phyloP scores from a whole-genome alignment of 1,140 invertebrate genomes.

The Euura lappo region DNA sequence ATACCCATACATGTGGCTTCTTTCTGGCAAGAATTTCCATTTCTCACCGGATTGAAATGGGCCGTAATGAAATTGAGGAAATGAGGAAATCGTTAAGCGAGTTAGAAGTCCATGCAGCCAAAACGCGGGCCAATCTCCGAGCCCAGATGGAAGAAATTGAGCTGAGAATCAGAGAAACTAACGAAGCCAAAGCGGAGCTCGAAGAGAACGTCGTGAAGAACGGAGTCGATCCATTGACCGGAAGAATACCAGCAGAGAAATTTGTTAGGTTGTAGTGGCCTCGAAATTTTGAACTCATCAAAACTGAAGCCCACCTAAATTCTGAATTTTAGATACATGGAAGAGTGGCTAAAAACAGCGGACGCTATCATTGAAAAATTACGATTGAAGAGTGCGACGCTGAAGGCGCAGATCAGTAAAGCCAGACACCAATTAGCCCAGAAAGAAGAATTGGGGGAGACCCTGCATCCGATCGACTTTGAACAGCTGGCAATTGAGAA shows the following conservation, averaged over 20 bases:
- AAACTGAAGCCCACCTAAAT: slow-evolving; percentile 11
- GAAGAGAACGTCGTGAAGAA: slow-evolving; percentile 53
- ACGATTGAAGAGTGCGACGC: slow-evolving; percentile 58
- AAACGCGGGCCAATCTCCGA: slow-evolving; percentile 49
- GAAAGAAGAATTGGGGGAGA: slow-evolving; percentile 58
- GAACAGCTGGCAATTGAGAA: slow-evolving; percentile 65
- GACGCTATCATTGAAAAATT: slow-evolving; percentile 60
- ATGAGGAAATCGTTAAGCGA: slow-evolving; percentile 45
- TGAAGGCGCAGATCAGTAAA: slow-evolving; percentile 58
- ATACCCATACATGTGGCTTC: neutral
- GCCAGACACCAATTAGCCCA: slow-evolving; percentile 56
- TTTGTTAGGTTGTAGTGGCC: slow-evolving; percentile 53
- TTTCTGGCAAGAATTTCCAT: slow-evolving; percentile 33
- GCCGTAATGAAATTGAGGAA: slow-evolving; percentile 56
- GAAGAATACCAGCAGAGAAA: slow-evolving; percentile 61
- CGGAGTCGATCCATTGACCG: slow-evolving; percentile 57
- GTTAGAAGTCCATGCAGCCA: slow-evolving; percentile 39
- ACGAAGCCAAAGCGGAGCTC: slow-evolving; percentile 50
- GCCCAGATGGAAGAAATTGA: slow-evolving; percentile 61
- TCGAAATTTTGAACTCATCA: slow-evolving; percentile 11
- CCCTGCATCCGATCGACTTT: slow-evolving; percentile 61
- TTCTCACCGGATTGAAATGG: slow-evolving; percentile 52
- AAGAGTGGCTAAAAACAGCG: slow-evolving; percentile 57
- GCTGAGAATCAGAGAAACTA: slow-evolving; percentile 51
- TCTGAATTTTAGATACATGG: slow-evolving; percentile 49